Evolutionary conservation across 2,888 invertebrate species (phyloP).

Genomic region (Scelioninae gen. 2): DNA sequence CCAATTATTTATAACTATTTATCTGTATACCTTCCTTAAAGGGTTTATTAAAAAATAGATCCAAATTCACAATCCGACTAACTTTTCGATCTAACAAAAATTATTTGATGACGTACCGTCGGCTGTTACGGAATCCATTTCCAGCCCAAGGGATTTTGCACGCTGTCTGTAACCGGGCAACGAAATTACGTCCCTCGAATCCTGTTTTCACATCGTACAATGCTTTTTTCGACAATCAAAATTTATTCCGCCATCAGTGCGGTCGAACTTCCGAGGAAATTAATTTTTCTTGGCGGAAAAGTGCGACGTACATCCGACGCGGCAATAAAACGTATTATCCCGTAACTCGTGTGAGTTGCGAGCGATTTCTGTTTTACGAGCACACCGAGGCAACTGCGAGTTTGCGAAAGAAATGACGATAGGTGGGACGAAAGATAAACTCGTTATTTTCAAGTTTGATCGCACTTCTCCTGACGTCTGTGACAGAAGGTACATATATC

Average conservation of each 20-base stretch:
- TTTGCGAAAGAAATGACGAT: slow-evolving; percentile 33
- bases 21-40: no score
- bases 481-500: slow-evolving; percentile 60
- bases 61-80: no score
- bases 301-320: no score
- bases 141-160: slow-evolving; percentile 4
- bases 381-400: slow-evolving; percentile 47
- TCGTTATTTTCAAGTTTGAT: slow-evolving; percentile 69
- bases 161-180: slow-evolving; percentile 14
- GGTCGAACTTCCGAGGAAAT: no score
- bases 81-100: not conserved
- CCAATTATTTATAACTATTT: no score
- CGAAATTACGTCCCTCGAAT: no score
- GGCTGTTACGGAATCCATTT: slow-evolving; percentile 59
- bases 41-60: not conserved
- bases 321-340: no score
- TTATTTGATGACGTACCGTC: slow-evolving; percentile 45
- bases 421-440: slow-evolving; percentile 64
- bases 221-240: no score
- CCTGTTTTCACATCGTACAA: no score
- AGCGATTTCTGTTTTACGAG: slow-evolving; percentile 51
- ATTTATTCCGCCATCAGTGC: no score
- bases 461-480: slow-evolving; percentile 50
- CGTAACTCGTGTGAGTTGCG: no score
- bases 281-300: not conserved